Evolutionary conservation across 2,797 vertebrate genomes (phyloP), one percentile per base, ranked within the genome.

Genomic region (Triplophysa bombifrons): DNA sequence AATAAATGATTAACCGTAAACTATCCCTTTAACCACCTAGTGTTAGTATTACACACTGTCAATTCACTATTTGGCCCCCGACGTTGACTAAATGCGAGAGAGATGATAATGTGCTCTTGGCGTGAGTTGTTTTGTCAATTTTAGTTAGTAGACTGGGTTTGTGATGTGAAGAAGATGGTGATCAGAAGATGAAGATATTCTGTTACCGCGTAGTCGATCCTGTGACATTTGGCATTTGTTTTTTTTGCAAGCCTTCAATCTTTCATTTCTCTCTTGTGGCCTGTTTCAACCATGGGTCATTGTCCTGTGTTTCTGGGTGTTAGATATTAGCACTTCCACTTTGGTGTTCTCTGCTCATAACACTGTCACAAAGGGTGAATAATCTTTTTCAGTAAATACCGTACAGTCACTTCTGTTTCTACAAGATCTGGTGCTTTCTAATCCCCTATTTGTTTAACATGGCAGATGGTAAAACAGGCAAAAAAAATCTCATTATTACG

Each of bases 181-280:
- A 34, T 34, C 5, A 34, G 34, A 34, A 34, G 34, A 38, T 38
- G 34, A 38, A 38, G 6, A 38, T 38, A 38, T 38, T 30, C 30
- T 30, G 30, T 30, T 20, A 74, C 41, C 55, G 72, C 84, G 68
- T 41, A 25, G 82, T 78, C 80, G 84, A 76, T 76, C 70, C 76
- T 68, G 50, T 80, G 85, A 85, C 83, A 30, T 80, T 71, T 81
- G 17, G 13, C 69, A 80, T 83, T 66, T 72, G 64, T 34, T 87
- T 88, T 88, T 41, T 88, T 41, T 88, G 88, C 85, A 68, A 81
- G 82, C 74, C 85, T 88, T 82, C 70, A 77, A 80, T 85, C 87
- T 93, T 92, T 92, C 91, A 87, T 90, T 92, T 93, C 91, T 88
- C 86, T 85, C 90, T 92, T 92, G 80, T 79, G 76, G 38, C 69